These are phyloP conservation scores for Stomatorhinus walkeri DNA, from an alignment of 2,797 vertebrate genomes.

Conservation along the genomic window DNA sequence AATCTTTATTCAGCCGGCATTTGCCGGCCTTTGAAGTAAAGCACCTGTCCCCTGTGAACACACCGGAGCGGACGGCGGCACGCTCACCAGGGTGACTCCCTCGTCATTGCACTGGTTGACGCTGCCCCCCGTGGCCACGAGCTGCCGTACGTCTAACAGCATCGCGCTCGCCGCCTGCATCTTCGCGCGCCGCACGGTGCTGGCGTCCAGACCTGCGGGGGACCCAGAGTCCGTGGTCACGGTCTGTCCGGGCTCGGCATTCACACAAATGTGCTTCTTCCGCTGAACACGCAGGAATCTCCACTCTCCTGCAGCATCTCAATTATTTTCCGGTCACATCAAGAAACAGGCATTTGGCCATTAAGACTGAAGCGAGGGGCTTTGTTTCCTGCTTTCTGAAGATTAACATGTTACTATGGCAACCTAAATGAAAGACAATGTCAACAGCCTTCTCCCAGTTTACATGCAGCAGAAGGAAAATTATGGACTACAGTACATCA, in stretches of 20 bases:
- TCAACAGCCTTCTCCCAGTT: background rate
- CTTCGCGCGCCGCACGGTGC: constrained; percentile 72
- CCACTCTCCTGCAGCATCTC: background rate
- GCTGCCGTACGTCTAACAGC: constrained; percentile 77
- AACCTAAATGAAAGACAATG: background rate
- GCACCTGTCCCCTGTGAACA: background rate
- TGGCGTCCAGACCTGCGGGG: constrained; percentile 71
- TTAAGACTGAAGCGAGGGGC: background rate
- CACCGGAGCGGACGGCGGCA: background rate
- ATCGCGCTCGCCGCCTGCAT: constrained; percentile 72
- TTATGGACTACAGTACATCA: background rate
- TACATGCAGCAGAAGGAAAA: background rate
- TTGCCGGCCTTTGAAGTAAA: background rate
- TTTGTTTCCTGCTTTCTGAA: background rate
- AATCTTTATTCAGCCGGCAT: background rate
- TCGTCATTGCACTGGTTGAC: constrained; percentile 78
- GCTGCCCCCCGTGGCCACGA: constrained; percentile 63
- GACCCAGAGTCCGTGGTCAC: background rate
- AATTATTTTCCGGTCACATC: background rate
- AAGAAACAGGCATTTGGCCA: background rate
- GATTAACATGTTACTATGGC: background rate
- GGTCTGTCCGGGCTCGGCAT: background rate
- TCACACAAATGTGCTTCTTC: background rate
- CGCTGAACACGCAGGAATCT: background rate
- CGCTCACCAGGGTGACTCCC: constrained; percentile 80